Evolutionary conservation across 2,113 vertebrate species (phyloP), one percentile per base, ranked within the genome.

Genomic region (Choloepus hoffmanni): DNA sequence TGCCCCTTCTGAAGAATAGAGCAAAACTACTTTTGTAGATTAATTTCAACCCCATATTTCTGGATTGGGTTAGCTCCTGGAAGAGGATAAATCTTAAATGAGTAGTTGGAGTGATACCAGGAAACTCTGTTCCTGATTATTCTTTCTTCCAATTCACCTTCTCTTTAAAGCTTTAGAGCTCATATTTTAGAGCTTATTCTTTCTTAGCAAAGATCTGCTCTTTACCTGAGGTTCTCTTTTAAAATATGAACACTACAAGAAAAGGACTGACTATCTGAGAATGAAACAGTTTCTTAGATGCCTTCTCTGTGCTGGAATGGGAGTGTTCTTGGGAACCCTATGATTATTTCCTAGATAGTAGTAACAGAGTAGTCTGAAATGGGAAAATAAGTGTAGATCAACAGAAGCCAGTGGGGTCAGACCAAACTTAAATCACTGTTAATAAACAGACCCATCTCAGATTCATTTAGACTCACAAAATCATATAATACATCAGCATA

Each of bases 401-500:
- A 30, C 11, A 40, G 26, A 7, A 26, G 7, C 21, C 43, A 15
- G 6, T 11, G 43, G 7, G 10, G 26, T 15, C 12, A 30, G 36
- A 9, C 13, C 33, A 53, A 4, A 6, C 5, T 50, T 70, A 50
- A 19, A 5, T 5, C 8, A 45, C 9, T n/a, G 23, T 36, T 23
- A 16, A 2, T 15, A 62, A 45, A 1, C 30, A 9, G 19, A 33
- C 7, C 8, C 36, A 55, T 43, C 15, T 18, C 3, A 3, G 7
- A 23, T 9, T 33, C 50, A 36, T 36, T 12, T n/a, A 4, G 4
- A 7, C 48, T 48, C 65, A 33, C 11, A 12, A 8, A 67, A 1
- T 6, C 3, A 0, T 4, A 4, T 30, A 16, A 8, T 16, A 28
- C 7, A 4, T 26, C 63, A 2, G 1, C 2, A 0, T 4, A 23